phyloP scores from a whole-genome alignment of 92 coral and sea anemone species.

The Plumapathes pennacea region DNA sequence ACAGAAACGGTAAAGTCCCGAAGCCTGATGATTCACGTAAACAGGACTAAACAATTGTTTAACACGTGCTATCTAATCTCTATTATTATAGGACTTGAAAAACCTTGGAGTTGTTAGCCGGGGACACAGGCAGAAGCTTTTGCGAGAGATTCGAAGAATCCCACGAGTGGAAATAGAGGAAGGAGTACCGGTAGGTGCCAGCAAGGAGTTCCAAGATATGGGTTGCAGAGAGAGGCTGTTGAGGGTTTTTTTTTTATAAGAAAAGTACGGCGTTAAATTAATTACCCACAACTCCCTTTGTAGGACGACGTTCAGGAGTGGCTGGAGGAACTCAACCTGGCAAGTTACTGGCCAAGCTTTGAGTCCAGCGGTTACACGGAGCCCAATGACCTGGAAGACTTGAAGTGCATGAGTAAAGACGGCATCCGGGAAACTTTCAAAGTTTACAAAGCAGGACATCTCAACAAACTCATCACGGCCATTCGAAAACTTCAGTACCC shows the following conservation, averaged over 20 bases:
- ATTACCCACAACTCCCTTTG: not conserved
- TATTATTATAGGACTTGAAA: conserved; percentile 57
- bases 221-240: not conserved
- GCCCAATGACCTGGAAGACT: conserved; percentile 79
- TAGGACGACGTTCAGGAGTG: conserved; percentile 71
- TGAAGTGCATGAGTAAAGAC: conserved; percentile 59
- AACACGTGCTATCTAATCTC: too few species aligned
- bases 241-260: not conserved
- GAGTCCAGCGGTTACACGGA: conserved; percentile 63
- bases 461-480: conserved; percentile 43
- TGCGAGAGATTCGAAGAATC: conserved; percentile 56
- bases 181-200: conserved; percentile 75
- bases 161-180: conserved; percentile 79
- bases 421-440: conserved; percentile 41
- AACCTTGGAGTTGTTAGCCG: conserved; percentile 70
- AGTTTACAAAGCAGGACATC: conserved; percentile 64
- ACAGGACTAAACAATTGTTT: too few species aligned
- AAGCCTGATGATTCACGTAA: too few species aligned
- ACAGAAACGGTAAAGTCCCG: conserved; percentile 74
- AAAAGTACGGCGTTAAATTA: too few species aligned
- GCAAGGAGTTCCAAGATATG: not conserved
- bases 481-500: conserved; percentile 20
- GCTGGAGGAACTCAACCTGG: conserved; percentile 72
- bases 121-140: conserved; percentile 75
- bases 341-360: conserved; percentile 65